Conservation (phyloP, 2,888 invertebrate species). For the Myopa testacea region DNA sequence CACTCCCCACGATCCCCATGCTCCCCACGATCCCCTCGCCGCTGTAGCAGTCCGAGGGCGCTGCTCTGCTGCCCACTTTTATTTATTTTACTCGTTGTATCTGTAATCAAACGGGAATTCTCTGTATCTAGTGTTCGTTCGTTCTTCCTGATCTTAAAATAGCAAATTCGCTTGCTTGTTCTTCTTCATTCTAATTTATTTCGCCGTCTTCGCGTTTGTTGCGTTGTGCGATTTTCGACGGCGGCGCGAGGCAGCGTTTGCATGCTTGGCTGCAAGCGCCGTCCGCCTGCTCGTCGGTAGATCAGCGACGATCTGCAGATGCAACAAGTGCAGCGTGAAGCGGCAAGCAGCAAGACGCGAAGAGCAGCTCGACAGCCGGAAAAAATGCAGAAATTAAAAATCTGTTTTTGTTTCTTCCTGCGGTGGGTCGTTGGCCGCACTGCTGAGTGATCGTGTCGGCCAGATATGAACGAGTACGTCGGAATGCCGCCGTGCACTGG, state of each 20-base stretch:
- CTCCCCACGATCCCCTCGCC: not conserved
- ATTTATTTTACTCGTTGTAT: not conserved
- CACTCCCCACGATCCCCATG: not conserved
- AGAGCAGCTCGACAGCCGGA: not conserved
- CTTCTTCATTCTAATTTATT: conserved; percentile 23
- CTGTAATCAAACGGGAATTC: conserved; percentile 14
- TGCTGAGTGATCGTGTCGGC: conserved; percentile 34
- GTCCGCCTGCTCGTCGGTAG: not conserved
- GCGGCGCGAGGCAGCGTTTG: not conserved
- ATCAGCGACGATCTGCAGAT: conserved; percentile 13
- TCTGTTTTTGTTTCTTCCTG: conserved; percentile 20
- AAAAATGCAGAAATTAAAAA: conserved; percentile 23
- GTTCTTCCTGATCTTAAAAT: conserved; percentile 19
- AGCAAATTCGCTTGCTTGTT: not conserved
- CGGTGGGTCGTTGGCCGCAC: conserved; percentile 47
- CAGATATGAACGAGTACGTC: not conserved
- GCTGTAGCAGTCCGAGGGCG: not conserved
- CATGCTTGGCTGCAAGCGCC: conserved; percentile 18
- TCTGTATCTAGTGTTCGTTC: not conserved
- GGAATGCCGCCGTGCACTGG: not conserved
- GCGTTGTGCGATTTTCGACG: not conserved
- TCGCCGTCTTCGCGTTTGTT: conserved; percentile 7
- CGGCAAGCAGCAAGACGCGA: not conserved
- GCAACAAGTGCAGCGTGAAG: conserved; percentile 32
- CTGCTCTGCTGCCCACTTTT: not conserved